A percentile compares a stretch with the other conserved stretches of the same genome.
phyloP scores from a whole-genome alignment of 2,797 vertebrate genomes.

The Danio aesculapii region DNA sequence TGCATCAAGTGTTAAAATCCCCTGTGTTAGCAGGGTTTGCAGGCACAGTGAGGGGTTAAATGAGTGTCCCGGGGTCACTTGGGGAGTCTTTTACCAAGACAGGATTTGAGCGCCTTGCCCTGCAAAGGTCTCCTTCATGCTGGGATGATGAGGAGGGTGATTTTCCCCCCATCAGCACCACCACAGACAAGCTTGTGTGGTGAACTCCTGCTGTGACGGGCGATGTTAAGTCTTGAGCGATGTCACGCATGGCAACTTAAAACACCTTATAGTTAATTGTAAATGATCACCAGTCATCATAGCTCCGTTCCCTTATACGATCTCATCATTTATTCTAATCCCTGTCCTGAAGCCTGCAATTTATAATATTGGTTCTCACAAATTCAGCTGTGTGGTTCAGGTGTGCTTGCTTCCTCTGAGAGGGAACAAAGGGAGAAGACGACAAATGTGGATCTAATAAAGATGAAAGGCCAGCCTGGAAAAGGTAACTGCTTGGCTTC shows the following conservation, averaged over 20 bases:
- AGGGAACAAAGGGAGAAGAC: conserved; percentile 64
- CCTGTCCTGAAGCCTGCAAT: background rate
- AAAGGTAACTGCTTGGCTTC: conserved; percentile 82
- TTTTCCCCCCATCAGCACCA: conserved; percentile 32
- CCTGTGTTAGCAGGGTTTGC: conserved; percentile 77
- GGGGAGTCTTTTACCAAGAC: conserved; percentile 76
- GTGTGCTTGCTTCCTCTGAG: conserved; percentile 34
- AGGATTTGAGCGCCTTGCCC: conserved; percentile 74
- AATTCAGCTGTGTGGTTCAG: background rate
- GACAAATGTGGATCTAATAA: conserved; percentile 81
- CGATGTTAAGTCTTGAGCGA: conserved; percentile 15
- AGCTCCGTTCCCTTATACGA: background rate
- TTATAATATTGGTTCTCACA: conserved; percentile 9
- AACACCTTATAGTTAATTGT: background rate
- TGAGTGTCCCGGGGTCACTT: conserved; percentile 81
- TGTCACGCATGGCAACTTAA: conserved; percentile 7
- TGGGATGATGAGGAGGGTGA: conserved; percentile 50
- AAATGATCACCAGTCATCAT: background rate
- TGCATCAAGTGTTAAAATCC: conserved; percentile 73
- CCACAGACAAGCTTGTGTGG: background rate
- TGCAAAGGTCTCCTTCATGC: conserved; percentile 46
- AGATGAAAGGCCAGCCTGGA: conserved; percentile 78
- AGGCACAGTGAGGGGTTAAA: conserved; percentile 81
- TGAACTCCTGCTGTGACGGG: conserved; percentile 23
- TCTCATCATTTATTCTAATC: conserved; percentile 11